Conservation (phyloP, 2,797 vertebrate species). For the Acomys russatus region DNA sequence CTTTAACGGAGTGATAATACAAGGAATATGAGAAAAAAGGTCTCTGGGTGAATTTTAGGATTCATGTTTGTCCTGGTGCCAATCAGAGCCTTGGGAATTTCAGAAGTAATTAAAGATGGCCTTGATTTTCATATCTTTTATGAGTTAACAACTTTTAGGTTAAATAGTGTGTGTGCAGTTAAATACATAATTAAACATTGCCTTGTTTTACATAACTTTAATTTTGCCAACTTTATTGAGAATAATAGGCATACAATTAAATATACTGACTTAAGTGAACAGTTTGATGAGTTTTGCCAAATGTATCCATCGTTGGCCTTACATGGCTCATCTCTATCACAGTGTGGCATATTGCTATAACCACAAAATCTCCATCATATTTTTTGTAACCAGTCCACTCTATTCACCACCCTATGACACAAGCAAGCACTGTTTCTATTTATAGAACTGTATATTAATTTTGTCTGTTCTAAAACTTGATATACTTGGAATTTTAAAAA, state of each 20-base stretch:
- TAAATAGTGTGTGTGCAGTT: background rate
- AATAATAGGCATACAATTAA: background rate
- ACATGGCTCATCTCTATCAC: background rate
- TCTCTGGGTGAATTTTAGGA: slow-evolving; percentile 26
- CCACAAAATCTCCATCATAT: background rate
- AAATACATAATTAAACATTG: slow-evolving; percentile 26
- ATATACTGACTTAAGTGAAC: slow-evolving; percentile 2
- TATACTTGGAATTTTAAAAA: background rate
- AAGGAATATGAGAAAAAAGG: background rate
- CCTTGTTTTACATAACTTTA: background rate
- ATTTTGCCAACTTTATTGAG: slow-evolving; percentile 7
- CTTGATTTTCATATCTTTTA: background rate
- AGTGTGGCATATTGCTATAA: background rate
- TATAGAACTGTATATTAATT: background rate
- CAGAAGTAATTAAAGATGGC: background rate
- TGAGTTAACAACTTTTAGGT: slow-evolving; percentile 18
- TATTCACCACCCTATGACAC: background rate
- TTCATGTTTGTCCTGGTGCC: background rate
- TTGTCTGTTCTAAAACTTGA: background rate
- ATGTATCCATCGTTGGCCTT: background rate
- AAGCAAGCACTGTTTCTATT: background rate
- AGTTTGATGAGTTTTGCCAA: slow-evolving; percentile 10
- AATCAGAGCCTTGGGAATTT: background rate
- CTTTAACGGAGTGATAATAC: background rate
- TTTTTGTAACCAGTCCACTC: background rate